phyloP scores from a whole-genome alignment of 2,888 invertebrate species.

The Nomada fucata region DNA sequence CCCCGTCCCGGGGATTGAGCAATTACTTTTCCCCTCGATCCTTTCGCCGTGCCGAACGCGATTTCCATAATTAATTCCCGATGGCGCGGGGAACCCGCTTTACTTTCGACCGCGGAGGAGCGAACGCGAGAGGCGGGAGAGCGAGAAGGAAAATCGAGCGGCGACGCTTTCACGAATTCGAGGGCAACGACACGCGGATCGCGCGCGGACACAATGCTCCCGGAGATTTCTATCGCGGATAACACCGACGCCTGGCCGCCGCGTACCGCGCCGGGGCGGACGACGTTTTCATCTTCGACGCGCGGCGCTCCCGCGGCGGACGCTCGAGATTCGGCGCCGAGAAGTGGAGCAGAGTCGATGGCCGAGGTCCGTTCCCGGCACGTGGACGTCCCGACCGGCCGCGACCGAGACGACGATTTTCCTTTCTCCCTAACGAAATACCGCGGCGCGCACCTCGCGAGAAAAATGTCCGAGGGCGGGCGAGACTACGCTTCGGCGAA shows the following conservation, averaged over 20 bases:
- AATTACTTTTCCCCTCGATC: not conserved
- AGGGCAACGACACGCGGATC: slow-evolving; percentile 25
- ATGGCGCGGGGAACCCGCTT: slow-evolving; percentile 27
- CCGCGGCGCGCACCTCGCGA: not conserved
- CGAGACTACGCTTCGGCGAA: not conserved
- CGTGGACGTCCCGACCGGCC: not conserved
- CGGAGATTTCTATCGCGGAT: slow-evolving; percentile 43
- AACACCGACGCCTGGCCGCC: slow-evolving; percentile 27
- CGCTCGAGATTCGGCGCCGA: not conserved
- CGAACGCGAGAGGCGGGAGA: not conserved
- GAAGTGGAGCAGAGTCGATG: slow-evolving; percentile 12
- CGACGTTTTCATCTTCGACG: slow-evolving; percentile 37
- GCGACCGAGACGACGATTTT: not conserved
- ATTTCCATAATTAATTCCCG: slow-evolving; percentile 17
- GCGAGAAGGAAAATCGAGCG: not conserved
- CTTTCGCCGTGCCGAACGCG: too few species aligned
- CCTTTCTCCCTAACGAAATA: not conserved
- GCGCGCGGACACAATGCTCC: slow-evolving; percentile 43
- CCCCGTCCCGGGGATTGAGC: too few species aligned
- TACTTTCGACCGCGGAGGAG: slow-evolving; percentile 17
- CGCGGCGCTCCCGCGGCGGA: not conserved
- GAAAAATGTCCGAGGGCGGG: slow-evolving; percentile 24
- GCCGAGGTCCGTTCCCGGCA: slow-evolving; percentile 2
- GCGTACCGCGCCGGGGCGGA: slow-evolving; percentile 39
- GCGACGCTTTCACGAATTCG: slow-evolving; percentile 34